Conservation (phyloP, 2,888 invertebrate species). For the Heliconius sara region DNA sequence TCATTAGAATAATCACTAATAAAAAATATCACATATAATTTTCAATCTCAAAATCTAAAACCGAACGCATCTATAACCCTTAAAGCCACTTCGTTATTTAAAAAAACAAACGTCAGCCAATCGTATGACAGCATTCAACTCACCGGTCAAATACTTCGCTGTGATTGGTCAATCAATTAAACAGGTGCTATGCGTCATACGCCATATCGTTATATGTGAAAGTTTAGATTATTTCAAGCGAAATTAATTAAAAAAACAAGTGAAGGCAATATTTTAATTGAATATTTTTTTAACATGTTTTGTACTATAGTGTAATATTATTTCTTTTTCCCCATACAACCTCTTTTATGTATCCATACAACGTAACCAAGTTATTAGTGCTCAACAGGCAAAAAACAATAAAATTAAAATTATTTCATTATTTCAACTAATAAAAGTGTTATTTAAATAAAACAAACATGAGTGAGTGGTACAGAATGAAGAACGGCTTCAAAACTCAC, state of each 20-base stretch:
- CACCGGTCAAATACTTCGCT: conserved; percentile 70
- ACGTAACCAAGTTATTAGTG: neutral
- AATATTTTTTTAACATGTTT: neutral
- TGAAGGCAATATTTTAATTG: neutral
- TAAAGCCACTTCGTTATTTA: conserved; percentile 53
- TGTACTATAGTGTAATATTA: conserved; percentile 1
- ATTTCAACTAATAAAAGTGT: conserved; percentile 64
- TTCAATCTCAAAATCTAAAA: neutral
- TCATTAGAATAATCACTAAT: too few species aligned
- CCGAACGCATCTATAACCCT: conserved; percentile 33
- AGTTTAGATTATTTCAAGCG: conserved; percentile 69
- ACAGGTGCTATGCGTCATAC: conserved; percentile 84
- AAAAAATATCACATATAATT: neutral
- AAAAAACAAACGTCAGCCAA: conserved; percentile 67
- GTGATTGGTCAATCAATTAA: conserved; percentile 67
- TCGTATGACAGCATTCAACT: conserved; percentile 64
- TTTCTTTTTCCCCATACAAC: neutral
- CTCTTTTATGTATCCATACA: neutral
- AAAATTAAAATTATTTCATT: conserved; percentile 65
- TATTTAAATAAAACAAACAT: conserved; percentile 67
- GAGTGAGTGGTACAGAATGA: conserved; percentile 80
- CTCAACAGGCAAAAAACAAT: conserved; percentile 4
- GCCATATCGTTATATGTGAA: conserved; percentile 80
- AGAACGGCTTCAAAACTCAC: conserved; percentile 66
- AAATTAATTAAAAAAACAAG: conserved; percentile 54